Percentiles rank a stretch among this genome's conserved stretches.
Evolutionary conservation across 2,113 vertebrate species (phyloP).

Genomic region (Corythaeola cristata): DNA sequence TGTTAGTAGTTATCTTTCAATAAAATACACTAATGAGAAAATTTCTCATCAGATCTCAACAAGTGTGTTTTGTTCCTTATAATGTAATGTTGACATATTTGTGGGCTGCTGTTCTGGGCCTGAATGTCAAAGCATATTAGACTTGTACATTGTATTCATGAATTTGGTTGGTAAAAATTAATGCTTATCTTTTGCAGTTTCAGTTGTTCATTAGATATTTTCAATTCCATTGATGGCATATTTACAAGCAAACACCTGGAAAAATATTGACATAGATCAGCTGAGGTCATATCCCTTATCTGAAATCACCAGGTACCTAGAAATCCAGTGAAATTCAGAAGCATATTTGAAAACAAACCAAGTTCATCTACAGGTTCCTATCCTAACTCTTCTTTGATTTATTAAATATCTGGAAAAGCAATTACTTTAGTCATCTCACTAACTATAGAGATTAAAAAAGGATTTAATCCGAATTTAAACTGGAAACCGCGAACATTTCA

Average conservation of each 20-base stretch:
- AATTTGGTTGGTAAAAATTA: not conserved
- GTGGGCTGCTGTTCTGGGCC: conserved; percentile 16
- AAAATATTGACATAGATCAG: not conserved
- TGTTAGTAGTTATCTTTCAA: conserved; percentile 31
- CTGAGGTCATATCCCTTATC: not conserved
- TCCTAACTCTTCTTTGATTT: not conserved
- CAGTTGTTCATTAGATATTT: not conserved
- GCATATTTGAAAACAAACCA: not conserved
- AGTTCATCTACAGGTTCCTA: not conserved
- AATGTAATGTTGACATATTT: conserved; percentile 45
- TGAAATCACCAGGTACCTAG: not conserved
- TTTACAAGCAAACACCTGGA: not conserved
- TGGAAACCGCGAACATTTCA: not conserved
- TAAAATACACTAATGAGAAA: conserved; percentile 49
- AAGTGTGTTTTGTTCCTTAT: conserved; percentile 37
- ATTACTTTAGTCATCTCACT: not conserved
- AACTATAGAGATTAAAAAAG: not conserved
- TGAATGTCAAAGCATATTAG: conserved; percentile 35
- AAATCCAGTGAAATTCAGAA: not conserved
- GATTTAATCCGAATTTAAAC: not conserved
- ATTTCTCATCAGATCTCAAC: conserved; percentile 36
- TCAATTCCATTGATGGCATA: not conserved
- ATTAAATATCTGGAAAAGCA: not conserved
- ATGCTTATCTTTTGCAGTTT: not conserved
- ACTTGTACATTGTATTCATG: not conserved